Percentiles rank a stretch among this genome's conserved stretches.
Evolutionary conservation across 2,113 vertebrate species (phyloP).

Genomic region (Phrynosoma platyrhinos): DNA sequence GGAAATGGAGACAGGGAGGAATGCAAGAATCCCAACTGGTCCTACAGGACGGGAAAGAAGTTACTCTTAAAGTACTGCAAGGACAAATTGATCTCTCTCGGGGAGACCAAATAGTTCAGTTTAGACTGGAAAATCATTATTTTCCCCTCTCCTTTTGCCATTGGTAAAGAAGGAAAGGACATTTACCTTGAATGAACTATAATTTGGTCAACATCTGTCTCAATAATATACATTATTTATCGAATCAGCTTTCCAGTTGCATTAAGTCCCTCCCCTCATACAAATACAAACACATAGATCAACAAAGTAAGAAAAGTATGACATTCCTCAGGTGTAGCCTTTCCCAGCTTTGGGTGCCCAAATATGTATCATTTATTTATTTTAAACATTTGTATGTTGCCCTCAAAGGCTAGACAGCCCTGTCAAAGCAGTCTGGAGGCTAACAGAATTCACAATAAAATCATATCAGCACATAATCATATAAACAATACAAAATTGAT

Average conservation of each 20-base stretch:
- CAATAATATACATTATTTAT: not conserved
- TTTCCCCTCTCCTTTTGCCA: not conserved
- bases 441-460: not conserved
- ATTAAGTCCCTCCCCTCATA: not conserved
- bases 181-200: not conserved
- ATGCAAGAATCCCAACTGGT: not conserved
- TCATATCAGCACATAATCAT: not conserved
- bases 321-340: not conserved
- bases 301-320: not conserved
- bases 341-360: not conserved
- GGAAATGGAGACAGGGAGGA: not conserved
- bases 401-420: not conserved
- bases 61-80: not conserved
- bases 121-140: not conserved
- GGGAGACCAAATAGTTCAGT: not conserved
- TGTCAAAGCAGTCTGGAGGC: not conserved
- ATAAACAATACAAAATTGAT: not conserved
- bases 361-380: not conserved
- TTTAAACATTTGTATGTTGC: not conserved
- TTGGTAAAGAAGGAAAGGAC: not conserved
- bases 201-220: not conserved
- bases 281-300: not conserved
- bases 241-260: not conserved
- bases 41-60: slow-evolving; percentile 13
- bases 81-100: not conserved